phyloP scores from a whole-genome alignment of 1,140 invertebrate species.

The Paraescarpia echinospica region DNA sequence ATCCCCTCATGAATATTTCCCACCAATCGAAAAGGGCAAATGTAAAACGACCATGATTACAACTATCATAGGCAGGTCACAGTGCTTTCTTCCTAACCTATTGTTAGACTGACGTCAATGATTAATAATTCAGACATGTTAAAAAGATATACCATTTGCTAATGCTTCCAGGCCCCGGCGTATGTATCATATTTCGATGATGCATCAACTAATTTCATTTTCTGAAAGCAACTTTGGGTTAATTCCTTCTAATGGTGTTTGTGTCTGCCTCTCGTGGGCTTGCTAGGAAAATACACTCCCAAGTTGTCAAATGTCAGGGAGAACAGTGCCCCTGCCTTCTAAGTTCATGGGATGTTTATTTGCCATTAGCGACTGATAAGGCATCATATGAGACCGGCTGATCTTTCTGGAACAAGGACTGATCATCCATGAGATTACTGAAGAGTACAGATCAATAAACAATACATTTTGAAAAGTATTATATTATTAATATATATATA shows the following conservation, averaged over 20 bases:
- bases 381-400: background rate
- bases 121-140: background rate
- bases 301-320: background rate
- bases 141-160: background rate
- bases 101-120: background rate
- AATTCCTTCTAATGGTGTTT: background rate
- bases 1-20: background rate
- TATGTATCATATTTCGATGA: background rate
- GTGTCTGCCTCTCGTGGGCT: background rate
- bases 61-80: background rate
- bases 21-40: background rate
- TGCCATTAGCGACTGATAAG: background rate
- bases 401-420: background rate
- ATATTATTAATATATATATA: too few relatives aligned
- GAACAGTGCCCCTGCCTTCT: background rate
- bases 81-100: background rate
- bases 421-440: too few relatives aligned
- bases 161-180: background rate
- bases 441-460: too few relatives aligned
- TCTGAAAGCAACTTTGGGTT: background rate
- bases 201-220: background rate
- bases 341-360: background rate
- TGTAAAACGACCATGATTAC: background rate
- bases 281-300: background rate
- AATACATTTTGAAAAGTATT: too few relatives aligned